Percentiles rank a stretch among this genome's conserved stretches.
phyloP scores from a whole-genome alignment of 2,888 invertebrate genomes.

The Cephus rjabovi region DNA sequence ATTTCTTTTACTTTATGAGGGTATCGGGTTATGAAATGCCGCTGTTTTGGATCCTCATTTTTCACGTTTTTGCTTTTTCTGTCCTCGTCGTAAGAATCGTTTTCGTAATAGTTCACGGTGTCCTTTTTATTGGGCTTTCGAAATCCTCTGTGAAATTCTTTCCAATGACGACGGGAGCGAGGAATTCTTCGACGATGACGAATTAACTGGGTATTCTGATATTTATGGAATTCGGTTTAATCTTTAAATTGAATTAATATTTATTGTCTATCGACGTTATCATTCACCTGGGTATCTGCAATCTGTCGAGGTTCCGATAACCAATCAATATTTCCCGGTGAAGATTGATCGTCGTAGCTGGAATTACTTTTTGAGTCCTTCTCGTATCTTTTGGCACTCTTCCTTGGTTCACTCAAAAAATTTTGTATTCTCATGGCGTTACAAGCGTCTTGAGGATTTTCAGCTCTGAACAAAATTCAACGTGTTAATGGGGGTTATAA shows the following conservation, averaged over 20 bases:
- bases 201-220: not conserved
- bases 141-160: not conserved
- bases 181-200: not conserved
- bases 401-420: not conserved
- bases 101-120: not conserved
- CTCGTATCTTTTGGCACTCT: not conserved
- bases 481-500: no score
- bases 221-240: not conserved
- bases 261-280: rapidly evolving
- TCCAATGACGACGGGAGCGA: not conserved
- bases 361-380: not conserved
- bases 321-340: not conserved
- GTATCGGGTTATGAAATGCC: not conserved
- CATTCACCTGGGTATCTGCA: not conserved
- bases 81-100: not conserved
- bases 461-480: not conserved
- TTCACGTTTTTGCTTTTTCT: not conserved
- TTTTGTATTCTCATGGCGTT: not conserved
- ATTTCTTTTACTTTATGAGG: not conserved
- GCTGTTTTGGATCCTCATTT: not conserved
- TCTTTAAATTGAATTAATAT: not conserved
- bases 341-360: not conserved
- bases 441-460: not conserved
- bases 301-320: not conserved
- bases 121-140: not conserved